Percentiles rank a stretch among this genome's conserved stretches.
Conservation (phyloP, 2,113 vertebrate species). For the Chaenocephalus aceratus region DNA sequence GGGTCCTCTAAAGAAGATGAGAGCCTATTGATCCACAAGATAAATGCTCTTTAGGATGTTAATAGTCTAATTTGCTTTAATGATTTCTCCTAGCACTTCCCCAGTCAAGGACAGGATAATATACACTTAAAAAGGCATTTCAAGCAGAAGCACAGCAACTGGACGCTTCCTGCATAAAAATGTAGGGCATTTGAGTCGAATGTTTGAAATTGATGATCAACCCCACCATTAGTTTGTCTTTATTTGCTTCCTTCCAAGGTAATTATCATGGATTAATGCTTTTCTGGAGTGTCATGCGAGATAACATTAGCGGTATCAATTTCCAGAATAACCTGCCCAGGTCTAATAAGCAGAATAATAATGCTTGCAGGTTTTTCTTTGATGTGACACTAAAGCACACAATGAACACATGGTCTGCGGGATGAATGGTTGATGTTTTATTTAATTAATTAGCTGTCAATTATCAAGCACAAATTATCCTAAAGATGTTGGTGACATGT, state of each 20-base stretch:
- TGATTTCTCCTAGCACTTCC: slow-evolving; percentile 84
- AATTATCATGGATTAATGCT: slow-evolving; percentile 86
- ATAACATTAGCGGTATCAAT: slow-evolving; percentile 82
- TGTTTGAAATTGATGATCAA: slow-evolving; percentile 82
- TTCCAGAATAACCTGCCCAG: slow-evolving; percentile 76
- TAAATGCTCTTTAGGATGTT: slow-evolving; percentile 91
- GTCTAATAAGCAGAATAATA: slow-evolving; percentile 80
- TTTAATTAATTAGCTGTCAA: slow-evolving; percentile 74
- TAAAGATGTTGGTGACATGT: slow-evolving; percentile 34
- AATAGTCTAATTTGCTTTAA: slow-evolving; percentile 90
- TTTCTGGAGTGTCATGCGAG: slow-evolving; percentile 72
- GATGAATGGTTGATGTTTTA: slow-evolving; percentile 48
- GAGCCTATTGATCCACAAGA: slow-evolving; percentile 93
- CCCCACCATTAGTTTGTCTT: slow-evolving; percentile 84
- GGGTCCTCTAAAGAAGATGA: slow-evolving; percentile 93
- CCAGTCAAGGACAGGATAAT: slow-evolving; percentile 87
- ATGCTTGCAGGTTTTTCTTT: slow-evolving; percentile 67
- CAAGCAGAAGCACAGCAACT: slow-evolving; percentile 71
- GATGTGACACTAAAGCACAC: slow-evolving; percentile 61
- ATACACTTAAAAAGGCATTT: slow-evolving; percentile 85
- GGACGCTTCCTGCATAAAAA: slow-evolving; percentile 83
- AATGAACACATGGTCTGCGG: slow-evolving; percentile 51
- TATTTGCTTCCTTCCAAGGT: slow-evolving; percentile 85
- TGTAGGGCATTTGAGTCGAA: slow-evolving; percentile 80
- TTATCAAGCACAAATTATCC: slow-evolving; percentile 60